Conservation (phyloP, 2,113 vertebrate genomes). For the Salminus brasiliensis region DNA sequence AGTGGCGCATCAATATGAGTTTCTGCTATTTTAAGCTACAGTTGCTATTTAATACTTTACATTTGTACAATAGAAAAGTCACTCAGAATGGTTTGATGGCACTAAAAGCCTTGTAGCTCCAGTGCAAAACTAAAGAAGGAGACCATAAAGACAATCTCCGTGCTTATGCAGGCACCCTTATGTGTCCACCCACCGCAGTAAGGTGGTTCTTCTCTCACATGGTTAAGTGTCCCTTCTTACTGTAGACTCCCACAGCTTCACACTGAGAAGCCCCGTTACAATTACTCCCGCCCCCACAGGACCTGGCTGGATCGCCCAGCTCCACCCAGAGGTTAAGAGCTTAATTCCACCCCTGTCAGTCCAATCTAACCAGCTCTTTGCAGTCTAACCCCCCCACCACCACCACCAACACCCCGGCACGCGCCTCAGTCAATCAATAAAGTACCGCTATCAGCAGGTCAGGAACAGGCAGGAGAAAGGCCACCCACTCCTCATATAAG, state of each 20-base stretch:
- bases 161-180: not conserved
- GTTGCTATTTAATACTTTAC: too few species aligned
- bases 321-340: slow-evolving; percentile 60
- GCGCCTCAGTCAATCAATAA: slow-evolving; percentile 44
- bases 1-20: too few species aligned
- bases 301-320: slow-evolving; percentile 49
- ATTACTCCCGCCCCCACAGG: slow-evolving; percentile 46
- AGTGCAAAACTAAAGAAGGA: not conserved
- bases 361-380: slow-evolving; percentile 55
- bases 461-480: slow-evolving; percentile 2
- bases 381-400: slow-evolving; percentile 18
- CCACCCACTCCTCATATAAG: slow-evolving; percentile 3
- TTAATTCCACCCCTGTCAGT: slow-evolving; percentile 69
- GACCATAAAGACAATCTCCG: not conserved
- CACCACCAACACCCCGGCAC: slow-evolving; percentile 1
- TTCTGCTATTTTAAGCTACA: too few species aligned
- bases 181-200: not conserved
- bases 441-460: slow-evolving; percentile 22
- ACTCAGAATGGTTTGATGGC: too few species aligned
- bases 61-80: too few species aligned
- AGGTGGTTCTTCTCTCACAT: slow-evolving; percentile 4
- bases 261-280: slow-evolving; percentile 29
- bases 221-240: slow-evolving; percentile 21
- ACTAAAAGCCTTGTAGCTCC: not conserved
- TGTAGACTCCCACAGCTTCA: slow-evolving; percentile 11